A percentile compares a stretch with the other conserved stretches of the same genome.
Evolutionary conservation across 2,888 invertebrate species (phyloP).

Genomic region (Agrenia bidenticulata): DNA sequence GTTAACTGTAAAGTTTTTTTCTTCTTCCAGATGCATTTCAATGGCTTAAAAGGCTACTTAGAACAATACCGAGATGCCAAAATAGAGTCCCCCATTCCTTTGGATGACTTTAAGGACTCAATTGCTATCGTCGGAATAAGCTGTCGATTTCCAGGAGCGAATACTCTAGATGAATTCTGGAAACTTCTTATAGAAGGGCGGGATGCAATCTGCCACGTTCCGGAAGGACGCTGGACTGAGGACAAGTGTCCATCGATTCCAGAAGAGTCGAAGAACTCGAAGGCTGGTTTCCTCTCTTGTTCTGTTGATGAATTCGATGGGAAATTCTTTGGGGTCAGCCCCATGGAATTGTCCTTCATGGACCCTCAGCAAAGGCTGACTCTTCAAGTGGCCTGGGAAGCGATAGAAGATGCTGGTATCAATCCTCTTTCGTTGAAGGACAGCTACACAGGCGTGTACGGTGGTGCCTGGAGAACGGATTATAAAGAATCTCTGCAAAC

Average conservation of each 20-base stretch:
- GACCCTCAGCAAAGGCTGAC: constrained; percentile 16
- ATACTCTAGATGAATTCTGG: constrained; percentile 38
- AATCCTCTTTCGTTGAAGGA: constrained; percentile 4
- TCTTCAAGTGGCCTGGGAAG: constrained; percentile 19
- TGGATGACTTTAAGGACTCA: constrained; percentile 12
- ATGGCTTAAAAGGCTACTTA: constrained; percentile 6
- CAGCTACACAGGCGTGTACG: constrained; percentile 14
- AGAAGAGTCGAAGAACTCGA: constrained; percentile 19
- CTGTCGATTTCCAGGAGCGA: constrained; percentile 36
- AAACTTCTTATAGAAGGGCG: constrained; percentile 25
- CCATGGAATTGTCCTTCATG: constrained; percentile 27
- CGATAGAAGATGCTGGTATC: constrained; percentile 14
- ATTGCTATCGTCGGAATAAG: constrained; percentile 40
- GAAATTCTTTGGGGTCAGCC: constrained; percentile 32
- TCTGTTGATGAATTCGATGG: constrained; percentile 31
- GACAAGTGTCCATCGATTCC: constrained; percentile 16
- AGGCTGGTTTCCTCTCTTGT: constrained; percentile 21
- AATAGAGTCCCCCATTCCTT: neutral
- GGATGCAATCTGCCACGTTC: constrained; percentile 23
- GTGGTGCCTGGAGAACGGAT: constrained; percentile 16
- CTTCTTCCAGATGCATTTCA: constrained; percentile 5
- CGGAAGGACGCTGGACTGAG: constrained; percentile 23
- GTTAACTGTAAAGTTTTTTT: neutral
- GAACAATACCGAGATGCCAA: constrained; percentile 6
- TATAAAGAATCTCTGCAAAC: constrained; percentile 12